Conservation (phyloP, 2,797 vertebrate genomes). For the Gambelia wislizenii region DNA sequence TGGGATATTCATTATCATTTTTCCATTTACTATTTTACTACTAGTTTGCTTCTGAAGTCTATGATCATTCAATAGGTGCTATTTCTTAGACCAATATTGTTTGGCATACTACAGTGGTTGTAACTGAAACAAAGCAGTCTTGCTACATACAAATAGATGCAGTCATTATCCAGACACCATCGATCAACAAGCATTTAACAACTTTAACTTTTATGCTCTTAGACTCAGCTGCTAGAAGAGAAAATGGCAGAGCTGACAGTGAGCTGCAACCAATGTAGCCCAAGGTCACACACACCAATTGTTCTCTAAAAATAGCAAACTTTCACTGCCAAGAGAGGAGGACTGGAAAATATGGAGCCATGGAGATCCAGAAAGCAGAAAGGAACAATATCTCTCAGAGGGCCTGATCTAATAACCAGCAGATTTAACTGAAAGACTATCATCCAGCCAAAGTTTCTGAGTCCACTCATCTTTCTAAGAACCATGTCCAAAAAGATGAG, state of each 20-base stretch:
- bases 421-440: not conserved
- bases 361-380: conserved; percentile 30
- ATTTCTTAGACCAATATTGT: conserved; percentile 3
- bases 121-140: conserved; percentile 24
- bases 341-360: conserved; percentile 20
- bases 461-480: conserved; percentile 24
- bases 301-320: conserved; percentile 34
- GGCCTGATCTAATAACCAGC: not conserved
- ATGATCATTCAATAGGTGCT: conserved; percentile 1
- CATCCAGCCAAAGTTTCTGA: not conserved
- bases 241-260: conserved; percentile 39
- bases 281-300: conserved; percentile 51
- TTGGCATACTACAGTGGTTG: conserved; percentile 5
- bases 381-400: not conserved
- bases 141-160: not conserved
- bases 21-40: not conserved
- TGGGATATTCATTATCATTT: conserved; percentile 17
- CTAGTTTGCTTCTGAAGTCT: not conserved
- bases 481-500: conserved; percentile 1
- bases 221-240: conserved; percentile 41
- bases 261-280: conserved; percentile 41
- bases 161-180: conserved; percentile 33
- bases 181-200: conserved; percentile 34
- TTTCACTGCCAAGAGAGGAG: conserved; percentile 36
- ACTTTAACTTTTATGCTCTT: conserved; percentile 36